Evolutionary conservation across 2,888 invertebrate genomes (phyloP).

Genomic region (Drosophila nr. fundita): DNA sequence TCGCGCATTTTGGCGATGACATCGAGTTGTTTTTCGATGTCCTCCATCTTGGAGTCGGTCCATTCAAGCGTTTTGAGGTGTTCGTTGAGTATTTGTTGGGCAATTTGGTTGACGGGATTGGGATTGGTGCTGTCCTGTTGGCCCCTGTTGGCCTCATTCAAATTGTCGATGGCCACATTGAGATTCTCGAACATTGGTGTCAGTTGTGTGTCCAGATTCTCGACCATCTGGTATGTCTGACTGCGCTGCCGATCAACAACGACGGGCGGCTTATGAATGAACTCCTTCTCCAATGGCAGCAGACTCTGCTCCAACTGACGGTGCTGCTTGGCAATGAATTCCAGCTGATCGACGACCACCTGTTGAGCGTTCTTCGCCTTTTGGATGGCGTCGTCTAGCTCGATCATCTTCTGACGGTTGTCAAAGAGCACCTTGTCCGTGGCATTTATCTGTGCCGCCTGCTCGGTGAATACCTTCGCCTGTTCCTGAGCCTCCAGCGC

Average conservation of each 20-base stretch:
- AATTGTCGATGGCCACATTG: slow-evolving; percentile 96
- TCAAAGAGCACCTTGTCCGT: slow-evolving; percentile 96
- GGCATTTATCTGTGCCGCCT: slow-evolving; percentile 97
- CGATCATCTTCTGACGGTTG: slow-evolving; percentile 96
- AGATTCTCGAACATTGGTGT: slow-evolving; percentile 97
- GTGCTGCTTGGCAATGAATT: slow-evolving; percentile 96
- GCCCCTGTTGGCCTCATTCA: slow-evolving; percentile 94
- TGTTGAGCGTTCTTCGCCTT: slow-evolving; percentile 95
- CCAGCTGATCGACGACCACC: slow-evolving; percentile 95
- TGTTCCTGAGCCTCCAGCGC: slow-evolving; percentile 93
- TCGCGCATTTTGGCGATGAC: slow-evolving; percentile 92
- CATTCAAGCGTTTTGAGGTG: slow-evolving; percentile 91
- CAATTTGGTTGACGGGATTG: slow-evolving; percentile 91
- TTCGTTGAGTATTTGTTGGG: slow-evolving; percentile 97
- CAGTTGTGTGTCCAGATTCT: slow-evolving; percentile 95
- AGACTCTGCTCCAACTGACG: slow-evolving; percentile 95
- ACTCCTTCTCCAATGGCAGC: slow-evolving; percentile 93
- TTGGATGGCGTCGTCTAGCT: slow-evolving; percentile 93
- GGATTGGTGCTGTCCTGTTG: slow-evolving; percentile 93
- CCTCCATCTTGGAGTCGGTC: slow-evolving; percentile 94
- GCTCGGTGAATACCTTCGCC: slow-evolving; percentile 95
- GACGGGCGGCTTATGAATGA: slow-evolving; percentile 88
- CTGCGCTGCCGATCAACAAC: too few species aligned
- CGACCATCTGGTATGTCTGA: slow-evolving; percentile 95
- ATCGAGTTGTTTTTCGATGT: slow-evolving; percentile 92